These are phyloP conservation scores for Agrochola macilenta DNA, from an alignment of 2,888 invertebrate species.

Conservation along the genomic window DNA sequence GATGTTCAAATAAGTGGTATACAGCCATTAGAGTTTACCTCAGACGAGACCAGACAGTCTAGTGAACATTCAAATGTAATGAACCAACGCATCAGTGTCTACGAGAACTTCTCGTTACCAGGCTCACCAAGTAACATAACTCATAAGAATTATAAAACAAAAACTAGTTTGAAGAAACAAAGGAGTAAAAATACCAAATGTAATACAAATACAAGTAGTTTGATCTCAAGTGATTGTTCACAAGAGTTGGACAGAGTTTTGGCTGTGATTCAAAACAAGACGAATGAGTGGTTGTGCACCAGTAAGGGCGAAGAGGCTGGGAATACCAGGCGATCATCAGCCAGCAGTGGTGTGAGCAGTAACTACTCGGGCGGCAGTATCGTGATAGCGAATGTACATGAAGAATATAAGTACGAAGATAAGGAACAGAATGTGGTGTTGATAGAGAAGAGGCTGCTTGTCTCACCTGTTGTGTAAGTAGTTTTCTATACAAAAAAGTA, in stretches of 20 bases:
- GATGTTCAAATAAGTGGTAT: constrained; percentile 83
- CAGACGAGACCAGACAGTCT: constrained; percentile 67
- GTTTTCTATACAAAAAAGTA: neutral
- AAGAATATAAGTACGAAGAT: constrained; percentile 94
- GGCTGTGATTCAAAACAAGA: constrained; percentile 83
- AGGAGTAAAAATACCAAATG: constrained; percentile 38
- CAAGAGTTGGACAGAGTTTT: constrained; percentile 80
- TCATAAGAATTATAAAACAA: constrained; percentile 84
- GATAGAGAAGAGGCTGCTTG: constrained; percentile 91
- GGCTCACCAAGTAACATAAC: constrained; percentile 84
- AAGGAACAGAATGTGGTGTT: constrained; percentile 93
- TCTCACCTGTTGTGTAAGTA: constrained; percentile 89
- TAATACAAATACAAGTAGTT: constrained; percentile 56
- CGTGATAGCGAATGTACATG: constrained; percentile 91
- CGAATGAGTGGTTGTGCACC: constrained; percentile 83
- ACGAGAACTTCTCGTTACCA: constrained; percentile 86
- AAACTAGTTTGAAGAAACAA: constrained; percentile 78
- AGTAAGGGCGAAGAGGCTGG: constrained; percentile 72
- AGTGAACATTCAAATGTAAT: constrained; percentile 58
- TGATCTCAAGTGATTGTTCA: constrained; percentile 73
- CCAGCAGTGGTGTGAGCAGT: constrained; percentile 87
- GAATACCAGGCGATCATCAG: constrained; percentile 86
- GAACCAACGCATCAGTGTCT: constrained; percentile 78
- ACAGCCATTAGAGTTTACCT: constrained; percentile 74
- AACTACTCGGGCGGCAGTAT: constrained; percentile 84